Conservation (phyloP, 1,140 invertebrate genomes). For the Bombus haemorrhoidalis region DNA sequence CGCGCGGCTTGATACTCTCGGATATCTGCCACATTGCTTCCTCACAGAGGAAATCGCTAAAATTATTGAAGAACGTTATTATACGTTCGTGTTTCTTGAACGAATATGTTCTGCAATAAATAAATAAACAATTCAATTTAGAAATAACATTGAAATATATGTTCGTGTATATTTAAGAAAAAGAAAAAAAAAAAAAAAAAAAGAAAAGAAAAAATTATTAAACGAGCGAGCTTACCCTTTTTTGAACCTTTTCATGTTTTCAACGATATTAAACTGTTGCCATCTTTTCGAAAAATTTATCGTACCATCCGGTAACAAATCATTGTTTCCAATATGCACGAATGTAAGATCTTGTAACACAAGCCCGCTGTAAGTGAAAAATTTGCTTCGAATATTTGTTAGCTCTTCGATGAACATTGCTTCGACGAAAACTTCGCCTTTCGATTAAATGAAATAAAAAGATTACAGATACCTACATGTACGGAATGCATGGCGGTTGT, state of each 20-base stretch:
- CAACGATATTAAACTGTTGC: slow-evolving; percentile 99
- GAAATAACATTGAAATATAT: slow-evolving; percentile 18
- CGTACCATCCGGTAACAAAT: slow-evolving; percentile 92
- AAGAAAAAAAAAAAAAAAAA: not conserved
- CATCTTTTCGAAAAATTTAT: slow-evolving; percentile 99
- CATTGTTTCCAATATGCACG: slow-evolving; percentile 98
- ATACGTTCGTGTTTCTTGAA: slow-evolving; percentile 97
- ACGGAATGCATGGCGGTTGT: slow-evolving; percentile 98
- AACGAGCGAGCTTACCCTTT: slow-evolving; percentile 88
- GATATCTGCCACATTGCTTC: slow-evolving; percentile 99
- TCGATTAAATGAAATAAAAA: not conserved
- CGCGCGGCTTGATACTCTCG: slow-evolving; percentile 96
- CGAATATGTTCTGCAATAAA: slow-evolving; percentile 87
- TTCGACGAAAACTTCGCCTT: not conserved
- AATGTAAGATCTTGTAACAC: slow-evolving; percentile 99
- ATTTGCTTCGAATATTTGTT: not conserved
- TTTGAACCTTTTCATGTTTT: slow-evolving; percentile 98
- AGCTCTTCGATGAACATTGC: not conserved
- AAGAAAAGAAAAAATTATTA: not conserved
- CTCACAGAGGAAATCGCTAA: slow-evolving; percentile 96
- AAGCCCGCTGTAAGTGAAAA: slow-evolving; percentile 90
- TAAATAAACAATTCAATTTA: slow-evolving; percentile 47
- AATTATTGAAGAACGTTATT: slow-evolving; percentile 97
- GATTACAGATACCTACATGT: slow-evolving; percentile 90
- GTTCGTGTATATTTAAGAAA: not conserved